Conservation (phyloP, 2,888 invertebrate species). For the Ormia ochracea region DNA sequence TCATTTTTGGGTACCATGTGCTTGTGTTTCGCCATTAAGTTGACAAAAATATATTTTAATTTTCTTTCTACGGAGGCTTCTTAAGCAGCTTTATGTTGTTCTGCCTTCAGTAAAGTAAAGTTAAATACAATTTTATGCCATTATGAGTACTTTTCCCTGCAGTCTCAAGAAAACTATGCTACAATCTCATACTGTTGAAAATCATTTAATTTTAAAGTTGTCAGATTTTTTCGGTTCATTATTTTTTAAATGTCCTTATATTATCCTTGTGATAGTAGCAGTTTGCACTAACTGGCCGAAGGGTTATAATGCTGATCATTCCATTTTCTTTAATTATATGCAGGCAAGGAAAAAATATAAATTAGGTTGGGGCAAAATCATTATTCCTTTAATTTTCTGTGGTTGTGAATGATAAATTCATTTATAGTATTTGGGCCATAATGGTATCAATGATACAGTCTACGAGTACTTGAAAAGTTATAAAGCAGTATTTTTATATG, state of each 20-base stretch:
- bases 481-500: too few relatives aligned
- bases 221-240: not conserved
- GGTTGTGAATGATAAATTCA: not conserved
- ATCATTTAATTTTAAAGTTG: conserved; percentile 43
- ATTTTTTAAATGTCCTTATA: conserved; percentile 1
- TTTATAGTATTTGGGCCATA: not conserved
- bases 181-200: conserved; percentile 36
- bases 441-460: too few relatives aligned
- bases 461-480: too few relatives aligned
- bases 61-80: not conserved
- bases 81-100: conserved; percentile 23
- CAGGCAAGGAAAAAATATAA: too few relatives aligned
- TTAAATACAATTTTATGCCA: too few relatives aligned
- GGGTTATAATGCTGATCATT: too few relatives aligned
- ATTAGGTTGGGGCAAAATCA: too few relatives aligned
- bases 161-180: too few relatives aligned
- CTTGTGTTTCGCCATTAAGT: conserved; percentile 52
- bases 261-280: conserved; percentile 12
- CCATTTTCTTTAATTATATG: too few relatives aligned
- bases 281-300: not conserved
- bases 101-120: conserved; percentile 14
- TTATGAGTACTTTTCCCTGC: too few relatives aligned
- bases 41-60: not conserved
- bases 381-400: too few relatives aligned
- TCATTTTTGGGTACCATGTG: conserved; percentile 53